Conservation (phyloP, 2,888 invertebrate species). For the Drosophila mayaguana region DNA sequence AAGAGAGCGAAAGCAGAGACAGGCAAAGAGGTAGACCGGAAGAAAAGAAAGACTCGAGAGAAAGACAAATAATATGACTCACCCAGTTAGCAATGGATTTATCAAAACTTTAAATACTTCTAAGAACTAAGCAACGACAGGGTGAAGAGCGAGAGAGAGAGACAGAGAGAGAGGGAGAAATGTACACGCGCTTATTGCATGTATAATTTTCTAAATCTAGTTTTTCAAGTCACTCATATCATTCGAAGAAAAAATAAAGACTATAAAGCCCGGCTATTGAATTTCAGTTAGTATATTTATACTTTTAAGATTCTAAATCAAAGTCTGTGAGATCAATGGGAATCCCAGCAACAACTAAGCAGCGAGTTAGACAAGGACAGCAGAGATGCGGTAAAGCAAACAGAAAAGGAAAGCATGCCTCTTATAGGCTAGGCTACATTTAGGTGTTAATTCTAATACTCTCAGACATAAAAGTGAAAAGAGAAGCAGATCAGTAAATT, state of each 20-base stretch:
- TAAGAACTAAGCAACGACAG: not conserved
- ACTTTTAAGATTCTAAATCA: not conserved
- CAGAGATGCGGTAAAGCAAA: not conserved
- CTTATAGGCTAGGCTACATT: no score
- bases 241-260: not conserved
- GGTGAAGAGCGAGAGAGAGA: not conserved
- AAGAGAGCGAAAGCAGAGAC: no score
- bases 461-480: not conserved
- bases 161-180: not conserved
- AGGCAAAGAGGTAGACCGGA: not conserved
- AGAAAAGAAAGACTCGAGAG: not conserved
- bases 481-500: not conserved
- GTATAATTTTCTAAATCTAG: not conserved
- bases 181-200: not conserved
- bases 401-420: not conserved
- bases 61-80: not conserved
- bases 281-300: not conserved
- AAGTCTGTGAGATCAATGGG: not conserved
- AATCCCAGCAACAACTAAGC: not conserved
- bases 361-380: no score
- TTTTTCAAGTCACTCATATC: not conserved
- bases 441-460: no score
- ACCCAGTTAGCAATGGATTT: not conserved
- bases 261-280: not conserved
- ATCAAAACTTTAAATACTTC: not conserved